Evolutionary conservation across 1,140 invertebrate genomes (phyloP).

Genomic region (Apis laboriosa): DNA sequence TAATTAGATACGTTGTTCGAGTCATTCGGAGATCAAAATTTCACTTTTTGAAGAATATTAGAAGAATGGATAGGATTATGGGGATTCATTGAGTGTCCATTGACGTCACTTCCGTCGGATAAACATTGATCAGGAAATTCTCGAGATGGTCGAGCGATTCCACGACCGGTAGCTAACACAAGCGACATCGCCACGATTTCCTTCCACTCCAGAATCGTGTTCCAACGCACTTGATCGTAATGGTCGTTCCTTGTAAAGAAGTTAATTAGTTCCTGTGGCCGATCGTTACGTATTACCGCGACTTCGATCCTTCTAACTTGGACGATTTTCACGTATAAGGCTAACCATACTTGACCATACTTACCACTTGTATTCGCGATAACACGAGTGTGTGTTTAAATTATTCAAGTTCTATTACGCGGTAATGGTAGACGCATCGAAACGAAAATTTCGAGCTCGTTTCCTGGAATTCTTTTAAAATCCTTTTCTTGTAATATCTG

Average conservation of each 20-base stretch:
- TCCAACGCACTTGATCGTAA: constrained; percentile 63
- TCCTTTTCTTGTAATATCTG: background rate
- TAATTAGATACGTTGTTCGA: no score
- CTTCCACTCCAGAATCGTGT: constrained; percentile 45
- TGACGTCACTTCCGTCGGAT: no score
- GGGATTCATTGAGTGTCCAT: no score
- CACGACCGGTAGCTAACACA: constrained; percentile 11
- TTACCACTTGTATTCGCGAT: constrained; percentile 8
- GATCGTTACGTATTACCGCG: constrained; percentile 39
- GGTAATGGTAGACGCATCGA: background rate
- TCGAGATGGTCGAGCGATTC: constrained; percentile 20
- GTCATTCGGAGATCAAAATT: no score
- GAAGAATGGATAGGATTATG: no score
- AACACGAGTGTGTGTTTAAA: constrained; percentile 20
- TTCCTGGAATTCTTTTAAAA: background rate
- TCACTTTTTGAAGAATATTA: no score
- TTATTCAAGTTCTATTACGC: constrained; percentile 18
- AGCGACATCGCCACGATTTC: constrained; percentile 53
- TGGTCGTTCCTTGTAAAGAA: constrained; percentile 72
- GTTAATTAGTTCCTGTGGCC: constrained; percentile 70
- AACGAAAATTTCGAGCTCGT: constrained; percentile 18
- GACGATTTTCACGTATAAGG: constrained; percentile 44
- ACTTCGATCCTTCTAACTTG: constrained; percentile 17
- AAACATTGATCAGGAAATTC: constrained; percentile 26
- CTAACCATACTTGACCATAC: background rate